phyloP scores from a whole-genome alignment of 2,888 invertebrate genomes.

The Teleiodes luculella region DNA sequence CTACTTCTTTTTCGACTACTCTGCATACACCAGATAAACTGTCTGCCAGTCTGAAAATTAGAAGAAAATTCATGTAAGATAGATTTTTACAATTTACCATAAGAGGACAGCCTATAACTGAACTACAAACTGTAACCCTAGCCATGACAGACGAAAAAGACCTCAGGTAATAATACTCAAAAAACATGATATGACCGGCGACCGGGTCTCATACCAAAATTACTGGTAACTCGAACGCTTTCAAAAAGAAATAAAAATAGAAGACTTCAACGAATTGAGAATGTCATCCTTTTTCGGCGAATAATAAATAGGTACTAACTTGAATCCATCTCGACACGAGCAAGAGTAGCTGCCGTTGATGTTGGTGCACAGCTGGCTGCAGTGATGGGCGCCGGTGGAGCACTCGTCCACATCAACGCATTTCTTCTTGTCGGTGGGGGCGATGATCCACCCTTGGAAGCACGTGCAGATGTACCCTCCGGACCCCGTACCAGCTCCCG shows the following conservation, averaged over 20 bases:
- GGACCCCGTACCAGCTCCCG: conserved; percentile 56
- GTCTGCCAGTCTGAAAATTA: conserved; percentile 79
- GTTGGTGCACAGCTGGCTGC: conserved; percentile 96
- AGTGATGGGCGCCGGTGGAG: conserved; percentile 87
- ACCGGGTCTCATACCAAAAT: no score
- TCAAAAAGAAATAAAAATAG: no score
- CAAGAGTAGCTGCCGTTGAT: conserved; percentile 95
- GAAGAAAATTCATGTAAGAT: no score
- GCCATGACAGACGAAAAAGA: no score
- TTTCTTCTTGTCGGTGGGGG: conserved; percentile 87
- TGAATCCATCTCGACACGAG: conserved; percentile 90
- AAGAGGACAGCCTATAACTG: conserved; percentile 10
- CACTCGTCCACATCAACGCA: conserved; percentile 96
- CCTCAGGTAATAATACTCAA: no score
- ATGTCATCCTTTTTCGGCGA: no score
- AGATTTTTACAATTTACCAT: no score
- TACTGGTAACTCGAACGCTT: no score
- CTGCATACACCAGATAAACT: conserved; percentile 90
- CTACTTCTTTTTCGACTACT: conserved; percentile 81
- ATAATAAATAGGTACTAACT: conserved; percentile 40
- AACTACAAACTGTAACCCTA: no score
- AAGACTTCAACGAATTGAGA: no score
- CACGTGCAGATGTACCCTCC: conserved; percentile 94
- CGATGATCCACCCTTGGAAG: conserved; percentile 90
- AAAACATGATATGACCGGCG: no score